phyloP scores from a whole-genome alignment of 2,113 vertebrate species.

The Notechis scutatus region DNA sequence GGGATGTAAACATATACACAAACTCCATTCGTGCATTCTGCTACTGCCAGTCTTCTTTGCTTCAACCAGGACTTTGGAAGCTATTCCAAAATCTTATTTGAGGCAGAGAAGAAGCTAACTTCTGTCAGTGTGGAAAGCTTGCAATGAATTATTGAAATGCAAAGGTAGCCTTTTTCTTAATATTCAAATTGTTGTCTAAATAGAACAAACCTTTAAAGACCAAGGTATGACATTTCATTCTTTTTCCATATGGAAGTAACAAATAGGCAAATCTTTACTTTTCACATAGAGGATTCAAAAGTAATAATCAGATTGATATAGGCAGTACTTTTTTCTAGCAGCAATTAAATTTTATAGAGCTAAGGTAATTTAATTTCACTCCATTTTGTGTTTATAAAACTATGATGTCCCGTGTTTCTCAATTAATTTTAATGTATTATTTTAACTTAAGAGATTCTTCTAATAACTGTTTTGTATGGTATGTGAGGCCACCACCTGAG shows the following conservation, averaged over 20 bases:
- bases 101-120: neutral
- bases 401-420: neutral
- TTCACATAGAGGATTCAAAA: neutral
- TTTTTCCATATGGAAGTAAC: neutral
- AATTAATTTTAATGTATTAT: neutral
- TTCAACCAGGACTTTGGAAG: neutral
- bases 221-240: neutral
- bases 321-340: neutral
- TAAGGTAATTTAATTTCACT: neutral
- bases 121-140: neutral
- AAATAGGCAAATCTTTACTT: neutral
- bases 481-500: neutral
- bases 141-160: neutral
- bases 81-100: neutral
- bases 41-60: neutral
- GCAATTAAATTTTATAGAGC: neutral
- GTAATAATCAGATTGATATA: neutral
- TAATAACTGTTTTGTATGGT: neutral
- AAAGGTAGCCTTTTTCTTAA: neutral
- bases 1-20: neutral
- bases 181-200: neutral
- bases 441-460: neutral
- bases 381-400: neutral
- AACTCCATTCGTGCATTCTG: neutral
- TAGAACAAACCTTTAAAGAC: neutral